Conservation (phyloP, 1,140 invertebrate genomes). For the Meteorus sp. region DNA sequence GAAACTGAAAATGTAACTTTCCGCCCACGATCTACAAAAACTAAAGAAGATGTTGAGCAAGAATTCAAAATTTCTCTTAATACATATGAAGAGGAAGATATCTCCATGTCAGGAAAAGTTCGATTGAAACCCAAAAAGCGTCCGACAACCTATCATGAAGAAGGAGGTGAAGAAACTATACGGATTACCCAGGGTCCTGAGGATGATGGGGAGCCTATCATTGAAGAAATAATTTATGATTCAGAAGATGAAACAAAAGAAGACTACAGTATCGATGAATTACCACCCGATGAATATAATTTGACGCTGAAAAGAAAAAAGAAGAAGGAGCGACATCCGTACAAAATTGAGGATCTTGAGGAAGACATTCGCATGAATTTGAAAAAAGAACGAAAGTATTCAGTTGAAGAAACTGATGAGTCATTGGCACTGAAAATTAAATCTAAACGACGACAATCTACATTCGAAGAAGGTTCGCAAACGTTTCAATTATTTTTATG, state of each 20-base stretch:
- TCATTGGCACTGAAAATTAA: constrained; percentile 62
- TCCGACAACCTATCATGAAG: constrained; percentile 71
- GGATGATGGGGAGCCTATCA: constrained; percentile 64
- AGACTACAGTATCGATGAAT: constrained; percentile 61
- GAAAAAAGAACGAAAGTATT: constrained; percentile 57
- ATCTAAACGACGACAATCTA: constrained; percentile 51
- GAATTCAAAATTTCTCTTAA: constrained; percentile 83
- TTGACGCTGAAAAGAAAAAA: constrained; percentile 55
- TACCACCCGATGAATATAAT: constrained; percentile 62
- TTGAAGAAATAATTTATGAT: constrained; percentile 72
- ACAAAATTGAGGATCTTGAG: constrained; percentile 53
- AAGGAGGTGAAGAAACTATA: constrained; percentile 72
- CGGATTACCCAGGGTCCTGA: constrained; percentile 72
- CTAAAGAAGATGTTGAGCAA: constrained; percentile 82
- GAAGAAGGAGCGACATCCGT: constrained; percentile 41
- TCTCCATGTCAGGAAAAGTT: constrained; percentile 80
- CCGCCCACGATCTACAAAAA: constrained; percentile 69
- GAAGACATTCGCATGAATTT: constrained; percentile 62
- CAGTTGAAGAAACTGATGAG: constrained; percentile 60
- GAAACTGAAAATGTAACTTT: constrained; percentile 76
- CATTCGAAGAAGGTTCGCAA: constrained; percentile 68
- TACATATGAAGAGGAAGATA: constrained; percentile 83
- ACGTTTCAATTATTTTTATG: constrained; percentile 22
- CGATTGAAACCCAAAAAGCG: constrained; percentile 72
- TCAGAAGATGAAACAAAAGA: constrained; percentile 65